Percentiles rank a stretch among this genome's conserved stretches.
phyloP scores from a whole-genome alignment of 2,888 invertebrate species.

The Xestobium rufovillosum region DNA sequence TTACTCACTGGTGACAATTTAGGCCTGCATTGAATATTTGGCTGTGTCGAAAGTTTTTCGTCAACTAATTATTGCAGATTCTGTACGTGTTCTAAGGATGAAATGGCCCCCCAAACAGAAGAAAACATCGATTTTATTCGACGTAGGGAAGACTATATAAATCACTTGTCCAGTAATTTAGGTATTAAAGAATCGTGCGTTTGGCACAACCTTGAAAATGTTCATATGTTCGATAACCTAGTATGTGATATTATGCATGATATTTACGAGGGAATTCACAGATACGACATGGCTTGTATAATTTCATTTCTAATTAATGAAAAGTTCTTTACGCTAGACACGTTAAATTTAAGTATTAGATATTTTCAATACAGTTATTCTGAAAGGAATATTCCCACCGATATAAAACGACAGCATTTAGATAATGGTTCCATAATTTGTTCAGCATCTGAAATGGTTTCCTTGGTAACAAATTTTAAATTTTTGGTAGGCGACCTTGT shows the following conservation, averaged over 20 bases:
- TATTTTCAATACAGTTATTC: conserved; percentile 14
- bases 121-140: too few relatives aligned
- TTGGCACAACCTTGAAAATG: conserved; percentile 2
- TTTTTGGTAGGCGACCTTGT: conserved; percentile 17
- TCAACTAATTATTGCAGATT: conserved; percentile 11
- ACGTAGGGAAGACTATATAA: conserved; percentile 6
- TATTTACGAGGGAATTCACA: conserved; percentile 2
- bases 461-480: conserved; percentile 13
- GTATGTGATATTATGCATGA: conserved; percentile 9
- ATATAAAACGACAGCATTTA: conserved; percentile 14
- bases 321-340: conserved; percentile 5
- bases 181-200: conserved; percentile 8
- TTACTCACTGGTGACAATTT: conserved; percentile 11
- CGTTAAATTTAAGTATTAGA: conserved; percentile 17
- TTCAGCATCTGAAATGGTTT: conserved; percentile 19
- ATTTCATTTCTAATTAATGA: conserved; percentile 2
- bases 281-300: conserved; percentile 3
- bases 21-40: conserved; percentile 12
- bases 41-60: conserved; percentile 9
- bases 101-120: too few relatives aligned
- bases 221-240: conserved; percentile 7
- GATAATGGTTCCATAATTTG: conserved; percentile 14
- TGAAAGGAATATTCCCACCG: conserved; percentile 15
- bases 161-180: neutral
- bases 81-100: conserved; percentile 9